Percentiles rank a stretch among this genome's conserved stretches.
phyloP scores from a whole-genome alignment of 2,797 vertebrate species.

The Siniperca obscura region DNA sequence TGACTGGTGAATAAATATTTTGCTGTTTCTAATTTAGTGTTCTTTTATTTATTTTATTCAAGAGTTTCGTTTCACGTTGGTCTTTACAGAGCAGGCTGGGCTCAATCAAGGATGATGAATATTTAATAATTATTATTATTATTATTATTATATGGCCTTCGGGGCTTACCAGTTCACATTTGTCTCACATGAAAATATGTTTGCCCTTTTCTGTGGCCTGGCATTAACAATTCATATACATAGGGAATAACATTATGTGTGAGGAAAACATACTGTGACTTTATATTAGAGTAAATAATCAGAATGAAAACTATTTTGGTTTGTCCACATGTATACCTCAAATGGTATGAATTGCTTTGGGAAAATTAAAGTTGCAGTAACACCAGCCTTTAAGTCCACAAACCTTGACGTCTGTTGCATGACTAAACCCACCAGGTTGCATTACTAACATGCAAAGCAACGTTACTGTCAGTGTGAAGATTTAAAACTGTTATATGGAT shows the following conservation, averaged over 20 bases:
- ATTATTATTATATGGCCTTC: too few relatives aligned
- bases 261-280: not conserved
- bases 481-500: not conserved
- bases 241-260: not conserved
- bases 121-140: not conserved
- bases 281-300: not conserved
- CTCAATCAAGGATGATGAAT: not conserved
- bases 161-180: not conserved
- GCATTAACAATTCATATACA: not conserved
- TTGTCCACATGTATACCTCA: not conserved
- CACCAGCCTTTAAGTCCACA: not conserved
- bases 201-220: not conserved
- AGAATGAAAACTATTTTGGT: not conserved
- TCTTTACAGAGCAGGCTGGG: not conserved
- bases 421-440: not conserved
- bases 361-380: not conserved
- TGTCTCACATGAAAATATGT: not conserved
- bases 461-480: not conserved
- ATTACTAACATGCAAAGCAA: not conserved
- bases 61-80: not conserved
- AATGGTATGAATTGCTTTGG: not conserved
- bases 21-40: conserved; percentile 62
- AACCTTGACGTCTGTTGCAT: not conserved
- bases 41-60: not conserved
- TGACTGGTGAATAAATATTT: conserved; percentile 78